Percentiles rank a stretch among this genome's conserved stretches.
Evolutionary conservation across 2,797 vertebrate species (phyloP).

Genomic region (Buphagus erythrorhynchus): DNA sequence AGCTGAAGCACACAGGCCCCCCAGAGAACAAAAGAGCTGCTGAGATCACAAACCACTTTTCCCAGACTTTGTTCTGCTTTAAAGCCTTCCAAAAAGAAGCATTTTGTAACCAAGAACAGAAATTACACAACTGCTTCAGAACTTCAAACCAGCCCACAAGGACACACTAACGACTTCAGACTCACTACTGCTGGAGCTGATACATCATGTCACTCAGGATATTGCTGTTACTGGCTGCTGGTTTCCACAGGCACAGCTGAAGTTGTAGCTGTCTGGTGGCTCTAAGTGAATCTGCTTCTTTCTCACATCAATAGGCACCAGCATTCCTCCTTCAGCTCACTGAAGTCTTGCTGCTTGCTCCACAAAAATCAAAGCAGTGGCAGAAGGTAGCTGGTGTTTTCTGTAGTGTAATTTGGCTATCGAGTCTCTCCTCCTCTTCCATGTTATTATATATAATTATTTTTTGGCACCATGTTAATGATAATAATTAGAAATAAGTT

Average conservation of each 20-base stretch:
- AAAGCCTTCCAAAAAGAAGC: background rate
- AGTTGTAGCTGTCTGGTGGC: background rate
- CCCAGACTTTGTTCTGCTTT: background rate
- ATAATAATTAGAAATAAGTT: background rate
- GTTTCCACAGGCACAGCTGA: background rate
- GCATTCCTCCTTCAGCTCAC: background rate
- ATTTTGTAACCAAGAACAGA: constrained; percentile 5
- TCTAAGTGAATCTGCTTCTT: background rate
- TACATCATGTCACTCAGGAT: background rate
- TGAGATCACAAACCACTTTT: background rate
- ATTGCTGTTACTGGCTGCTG: background rate
- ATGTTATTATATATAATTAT: background rate
- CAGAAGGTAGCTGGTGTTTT: background rate
- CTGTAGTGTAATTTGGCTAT: background rate
- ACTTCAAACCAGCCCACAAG: background rate
- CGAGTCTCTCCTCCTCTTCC: background rate
- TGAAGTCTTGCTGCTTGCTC: background rate
- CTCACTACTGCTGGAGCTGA: background rate
- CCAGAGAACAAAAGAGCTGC: background rate
- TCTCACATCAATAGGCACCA: background rate
- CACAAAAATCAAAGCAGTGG: background rate
- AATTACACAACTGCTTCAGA: background rate
- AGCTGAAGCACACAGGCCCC: background rate
- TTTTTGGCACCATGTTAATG: background rate
- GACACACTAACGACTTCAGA: background rate